Conservation (phyloP, 2,113 vertebrate species). For the Siniperca chuatsi region DNA sequence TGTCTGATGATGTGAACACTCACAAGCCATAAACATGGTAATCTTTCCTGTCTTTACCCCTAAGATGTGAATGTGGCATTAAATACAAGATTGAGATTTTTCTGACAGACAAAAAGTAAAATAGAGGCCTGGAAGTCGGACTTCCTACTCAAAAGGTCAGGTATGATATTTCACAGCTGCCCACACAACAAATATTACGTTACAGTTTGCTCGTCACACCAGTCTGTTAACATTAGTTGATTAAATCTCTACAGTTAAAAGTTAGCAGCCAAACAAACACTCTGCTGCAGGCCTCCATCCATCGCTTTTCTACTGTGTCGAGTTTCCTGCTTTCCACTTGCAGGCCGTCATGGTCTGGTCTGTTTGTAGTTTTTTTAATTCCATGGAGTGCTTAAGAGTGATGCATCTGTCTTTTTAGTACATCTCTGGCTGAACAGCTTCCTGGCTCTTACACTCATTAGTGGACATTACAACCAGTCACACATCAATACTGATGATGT, state of each 20-base stretch:
- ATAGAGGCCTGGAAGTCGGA: too few relatives aligned
- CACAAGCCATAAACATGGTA: neutral
- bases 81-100: neutral
- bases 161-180: neutral
- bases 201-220: neutral
- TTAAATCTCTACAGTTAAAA: neutral
- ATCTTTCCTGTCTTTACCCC: neutral
- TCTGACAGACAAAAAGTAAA: too few relatives aligned
- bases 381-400: constrained; percentile 4
- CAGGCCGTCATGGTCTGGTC: neutral
- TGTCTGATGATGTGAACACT: neutral
- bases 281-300: neutral
- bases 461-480: constrained; percentile 52
- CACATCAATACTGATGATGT: constrained; percentile 62
- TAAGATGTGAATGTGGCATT: neutral
- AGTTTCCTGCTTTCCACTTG: constrained; percentile 17
- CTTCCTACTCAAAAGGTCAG: too few relatives aligned
- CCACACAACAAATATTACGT: neutral
- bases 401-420: constrained; percentile 33
- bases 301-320: neutral
- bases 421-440: constrained; percentile 46
- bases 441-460: constrained; percentile 63
- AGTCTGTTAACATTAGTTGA: neutral
- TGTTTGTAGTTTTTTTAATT: constrained; percentile 6
- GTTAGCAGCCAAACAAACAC: neutral